Evolutionary conservation across 2,113 vertebrate species (phyloP).

Genomic region (Hiodon tergisus): DNA sequence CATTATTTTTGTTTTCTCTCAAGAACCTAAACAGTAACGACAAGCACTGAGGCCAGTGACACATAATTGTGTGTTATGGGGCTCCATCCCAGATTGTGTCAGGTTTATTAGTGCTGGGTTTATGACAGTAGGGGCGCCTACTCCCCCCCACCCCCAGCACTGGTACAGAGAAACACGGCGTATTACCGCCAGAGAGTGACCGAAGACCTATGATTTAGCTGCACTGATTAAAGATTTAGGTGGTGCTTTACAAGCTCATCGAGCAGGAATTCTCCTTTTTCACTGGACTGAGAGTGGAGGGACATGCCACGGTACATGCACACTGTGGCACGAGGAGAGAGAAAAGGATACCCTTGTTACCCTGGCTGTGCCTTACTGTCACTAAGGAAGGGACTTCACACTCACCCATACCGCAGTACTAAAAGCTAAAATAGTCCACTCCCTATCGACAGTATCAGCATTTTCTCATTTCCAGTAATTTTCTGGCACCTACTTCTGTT

Average conservation of each 20-base stretch:
- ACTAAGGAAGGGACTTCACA: background rate
- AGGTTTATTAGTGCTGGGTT: background rate
- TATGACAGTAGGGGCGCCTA: background rate
- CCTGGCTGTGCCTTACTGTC: slow-evolving; percentile 15
- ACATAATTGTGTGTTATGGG: background rate
- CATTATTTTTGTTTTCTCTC: background rate
- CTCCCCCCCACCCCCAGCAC: background rate
- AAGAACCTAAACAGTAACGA: too few relatives aligned
- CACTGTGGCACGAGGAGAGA: background rate
- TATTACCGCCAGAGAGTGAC: slow-evolving; percentile 41
- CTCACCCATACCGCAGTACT: too few relatives aligned
- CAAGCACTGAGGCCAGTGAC: background rate
- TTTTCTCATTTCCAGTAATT: too few relatives aligned
- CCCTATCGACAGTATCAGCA: too few relatives aligned
- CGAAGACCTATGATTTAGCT: slow-evolving; percentile 38
- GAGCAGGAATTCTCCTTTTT: slow-evolving; percentile 32
- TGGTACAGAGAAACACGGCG: slow-evolving; percentile 30
- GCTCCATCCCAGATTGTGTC: background rate
- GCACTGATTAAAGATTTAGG: slow-evolving; percentile 50
- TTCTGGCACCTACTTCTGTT: too few relatives aligned
- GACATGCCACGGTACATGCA: slow-evolving; percentile 8
- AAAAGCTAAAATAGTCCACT: too few relatives aligned
- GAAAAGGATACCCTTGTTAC: background rate
- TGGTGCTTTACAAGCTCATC: slow-evolving; percentile 37
- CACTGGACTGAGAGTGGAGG: slow-evolving; percentile 21